These are phyloP conservation scores for Tachuris rubrigastra DNA, from an alignment of 2,113 vertebrate species.

Conservation along the genomic window DNA sequence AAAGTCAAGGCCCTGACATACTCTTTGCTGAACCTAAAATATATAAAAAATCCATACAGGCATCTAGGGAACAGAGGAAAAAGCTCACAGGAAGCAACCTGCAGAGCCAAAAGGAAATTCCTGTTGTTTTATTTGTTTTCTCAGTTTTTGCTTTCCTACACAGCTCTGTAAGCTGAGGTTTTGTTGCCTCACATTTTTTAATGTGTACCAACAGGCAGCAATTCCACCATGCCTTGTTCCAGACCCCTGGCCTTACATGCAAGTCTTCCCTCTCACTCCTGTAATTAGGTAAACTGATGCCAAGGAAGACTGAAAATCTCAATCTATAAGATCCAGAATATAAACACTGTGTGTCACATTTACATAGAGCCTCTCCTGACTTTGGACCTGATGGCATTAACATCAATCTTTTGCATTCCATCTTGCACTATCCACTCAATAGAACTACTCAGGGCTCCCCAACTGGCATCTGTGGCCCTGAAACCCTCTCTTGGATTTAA, in stretches of 20 bases:
- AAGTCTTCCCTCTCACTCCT: background rate
- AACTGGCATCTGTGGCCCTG: background rate
- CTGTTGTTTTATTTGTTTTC: slow-evolving; percentile 1
- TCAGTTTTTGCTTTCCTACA: background rate
- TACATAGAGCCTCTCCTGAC: background rate
- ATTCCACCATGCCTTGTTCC: background rate
- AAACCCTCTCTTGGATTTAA: background rate
- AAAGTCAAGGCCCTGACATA: background rate
- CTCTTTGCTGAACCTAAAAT: background rate
- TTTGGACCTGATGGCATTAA: background rate
- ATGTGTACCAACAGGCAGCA: background rate
- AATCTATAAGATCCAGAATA: background rate
- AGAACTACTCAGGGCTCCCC: background rate
- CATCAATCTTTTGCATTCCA: background rate
- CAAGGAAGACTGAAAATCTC: background rate
- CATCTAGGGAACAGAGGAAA: background rate
- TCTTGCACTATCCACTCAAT: background rate
- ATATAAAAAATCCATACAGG: background rate
- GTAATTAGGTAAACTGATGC: background rate
- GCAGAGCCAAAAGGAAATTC: slow-evolving; percentile 9
- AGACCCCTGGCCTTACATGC: background rate
- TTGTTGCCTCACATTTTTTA: background rate
- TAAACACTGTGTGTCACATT: background rate
- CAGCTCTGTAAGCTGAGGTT: background rate
- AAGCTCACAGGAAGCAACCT: background rate